Evolutionary conservation across 2,888 invertebrate genomes (phyloP), one percentile per base, ranked within the genome.

Genomic region (Drosophila niveifrons): DNA sequence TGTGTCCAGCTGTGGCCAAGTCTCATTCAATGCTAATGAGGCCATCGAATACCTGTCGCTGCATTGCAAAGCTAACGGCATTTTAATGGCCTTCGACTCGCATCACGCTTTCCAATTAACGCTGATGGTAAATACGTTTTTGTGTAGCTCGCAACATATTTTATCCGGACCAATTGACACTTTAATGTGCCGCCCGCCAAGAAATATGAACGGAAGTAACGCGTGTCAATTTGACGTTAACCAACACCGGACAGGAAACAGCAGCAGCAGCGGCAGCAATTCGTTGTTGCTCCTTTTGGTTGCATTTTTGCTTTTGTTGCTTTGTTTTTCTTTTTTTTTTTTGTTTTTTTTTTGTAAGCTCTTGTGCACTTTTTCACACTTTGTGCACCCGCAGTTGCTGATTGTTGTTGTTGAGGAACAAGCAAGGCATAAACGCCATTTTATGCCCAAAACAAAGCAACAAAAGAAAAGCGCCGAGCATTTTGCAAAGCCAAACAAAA

Each of bases 1-100:
- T 64, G 57, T n/a, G 36, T 47, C 29, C 47, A 69, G 50, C 67
- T 71, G 70, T 51, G 51, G 29, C 51, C 50, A 57, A 58, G 57
- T 57, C 50, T 64, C 58, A 74, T 62, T 44, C 64, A 68, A 81
- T 81, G 75, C 78, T 85, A 88, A 88, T 88, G 85, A 81, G 75
- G 56, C 53, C 56, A 73, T 71, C 66, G 67, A 75, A 65, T 71
- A 72, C 66, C 73, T 52, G 68, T 28, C 29, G 34, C 66, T 47
- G 78, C 82, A 82, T 85, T 88, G 69, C 23, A 88, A 88, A 85
- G 79, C 85, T 82, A 88, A 82, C 72, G 68, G 69, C 39, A 46
- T 63, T 81, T 75, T 75, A 78, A 88, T 85, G 67, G 72, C 55
- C 66, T 23, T n/a, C 59, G 43, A 51, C 46, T 58, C 52, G 15